Evolutionary conservation across 92 coral and sea anemone genomes (phyloP), one percentile per base, ranked within the genome.

Genomic region (Hydrozoanthus gracilis): DNA sequence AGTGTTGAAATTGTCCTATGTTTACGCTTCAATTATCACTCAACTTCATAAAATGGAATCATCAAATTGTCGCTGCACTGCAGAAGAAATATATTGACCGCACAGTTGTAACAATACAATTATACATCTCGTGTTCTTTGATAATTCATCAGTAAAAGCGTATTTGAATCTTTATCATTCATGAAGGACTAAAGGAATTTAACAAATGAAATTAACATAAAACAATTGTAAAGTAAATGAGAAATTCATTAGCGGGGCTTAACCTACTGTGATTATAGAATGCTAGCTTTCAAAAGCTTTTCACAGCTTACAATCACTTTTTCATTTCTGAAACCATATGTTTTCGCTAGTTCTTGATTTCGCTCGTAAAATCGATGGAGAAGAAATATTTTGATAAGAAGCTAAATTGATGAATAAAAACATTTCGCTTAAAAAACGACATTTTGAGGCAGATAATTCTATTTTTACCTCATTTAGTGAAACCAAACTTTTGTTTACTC

Each of bases 181-280:
- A 75, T 7, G 47, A 76, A 18, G 62, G 35, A 20, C 66, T 45
- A 72, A 76, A 54, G 52, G n/a, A 20, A 76, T 52, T 54, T 51
- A 20, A 48, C 85, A 80, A 80, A 64, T 80, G 46, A 80, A 80
- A 65, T 80, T 80, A 47, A 68, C 74, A 80, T 80, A 47, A 50
- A 66, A 13, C 61, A 65, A 80, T 65, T 66, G 73, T 80, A 65
- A 80, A 14, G 60, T 51, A 20, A 80, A 66, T 80, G 74, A 17
- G 60, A 39, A 60, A 9, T 80, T 80, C 49, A 80, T 80, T 65
- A 80, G 8, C 85, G n/a, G 12, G 7, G 62, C 79, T 75, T 75
- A 51, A 54, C 82, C 82, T 20, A 54, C 60, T 64, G 85, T 45
- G 73, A 62, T 80, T 35, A 52, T 13, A 15, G 84, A 79, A 79